Conservation (phyloP, 1,140 invertebrate genomes). For the Phortica variegata region DNA sequence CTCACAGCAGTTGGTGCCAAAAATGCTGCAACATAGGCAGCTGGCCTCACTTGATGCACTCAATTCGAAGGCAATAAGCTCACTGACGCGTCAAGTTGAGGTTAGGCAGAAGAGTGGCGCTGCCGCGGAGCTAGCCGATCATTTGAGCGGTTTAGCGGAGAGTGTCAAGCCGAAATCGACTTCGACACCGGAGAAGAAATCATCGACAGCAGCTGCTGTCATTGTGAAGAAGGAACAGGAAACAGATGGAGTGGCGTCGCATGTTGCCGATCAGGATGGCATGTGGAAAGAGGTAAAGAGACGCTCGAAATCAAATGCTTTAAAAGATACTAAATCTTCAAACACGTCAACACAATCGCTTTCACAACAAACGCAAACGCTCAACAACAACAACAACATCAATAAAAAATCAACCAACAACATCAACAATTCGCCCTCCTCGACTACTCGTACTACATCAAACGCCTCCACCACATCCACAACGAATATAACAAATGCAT, state of each 20-base stretch:
- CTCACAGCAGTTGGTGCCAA: slow-evolving; percentile 40
- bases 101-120: slow-evolving; percentile 56
- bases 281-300: slow-evolving; percentile 62
- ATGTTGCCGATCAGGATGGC: slow-evolving; percentile 46
- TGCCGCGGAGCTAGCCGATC: slow-evolving; percentile 44
- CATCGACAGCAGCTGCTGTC: slow-evolving; percentile 16
- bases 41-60: slow-evolving; percentile 24
- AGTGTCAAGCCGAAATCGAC: slow-evolving; percentile 45
- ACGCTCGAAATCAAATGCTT: slow-evolving; percentile 59
- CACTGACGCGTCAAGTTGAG: slow-evolving; percentile 58
- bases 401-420: slow-evolving; percentile 32
- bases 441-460: slow-evolving; percentile 30
- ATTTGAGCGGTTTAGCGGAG: slow-evolving; percentile 49
- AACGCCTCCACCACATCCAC: slow-evolving; percentile 30
- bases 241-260: slow-evolving; percentile 34
- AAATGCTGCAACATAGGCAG: slow-evolving; percentile 38
- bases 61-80: slow-evolving; percentile 43
- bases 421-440: slow-evolving; percentile 24
- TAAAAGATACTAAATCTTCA: slow-evolving; percentile 56
- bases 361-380: slow-evolving; percentile 40
- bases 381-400: slow-evolving; percentile 34
- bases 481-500: slow-evolving; percentile 21
- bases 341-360: slow-evolving; percentile 34
- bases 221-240: slow-evolving; percentile 11
- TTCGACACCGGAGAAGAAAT: slow-evolving; percentile 37